phyloP scores from a whole-genome alignment of 2,888 invertebrate genomes.

The Azorinus chamasolen region DNA sequence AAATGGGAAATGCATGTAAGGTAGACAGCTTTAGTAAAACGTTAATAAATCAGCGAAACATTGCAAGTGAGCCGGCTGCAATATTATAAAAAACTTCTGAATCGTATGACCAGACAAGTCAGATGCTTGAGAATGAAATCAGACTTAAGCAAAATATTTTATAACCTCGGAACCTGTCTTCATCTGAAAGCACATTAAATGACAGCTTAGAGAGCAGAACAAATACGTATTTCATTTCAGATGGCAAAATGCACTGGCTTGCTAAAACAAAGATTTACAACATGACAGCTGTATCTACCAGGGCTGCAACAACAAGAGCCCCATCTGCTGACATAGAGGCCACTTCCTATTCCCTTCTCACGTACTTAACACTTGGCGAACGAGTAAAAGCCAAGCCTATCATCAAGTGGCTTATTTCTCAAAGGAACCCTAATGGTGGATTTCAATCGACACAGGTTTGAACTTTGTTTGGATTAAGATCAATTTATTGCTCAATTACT shows the following conservation, averaged over 20 bases:
- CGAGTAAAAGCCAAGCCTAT: slow-evolving; percentile 65
- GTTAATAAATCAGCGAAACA: too few species aligned
- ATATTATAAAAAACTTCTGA: too few species aligned
- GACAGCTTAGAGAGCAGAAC: too few species aligned
- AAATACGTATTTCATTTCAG: slow-evolving; percentile 17
- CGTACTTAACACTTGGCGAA: slow-evolving; percentile 62
- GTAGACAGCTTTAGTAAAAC: too few species aligned
- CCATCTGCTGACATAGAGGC: slow-evolving; percentile 73
- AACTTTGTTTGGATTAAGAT: not conserved
- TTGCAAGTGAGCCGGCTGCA: too few species aligned
- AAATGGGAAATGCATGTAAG: too few species aligned
- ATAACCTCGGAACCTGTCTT: too few species aligned
- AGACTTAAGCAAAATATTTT: too few species aligned
- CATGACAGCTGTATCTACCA: not conserved
- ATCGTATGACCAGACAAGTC: too few species aligned
- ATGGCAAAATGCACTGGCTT: slow-evolving; percentile 49
- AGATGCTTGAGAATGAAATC: too few species aligned
- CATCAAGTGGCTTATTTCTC: slow-evolving; percentile 77
- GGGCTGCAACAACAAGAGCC: not conserved
- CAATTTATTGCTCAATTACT: too few species aligned
- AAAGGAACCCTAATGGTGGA: slow-evolving; percentile 78
- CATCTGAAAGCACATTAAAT: too few species aligned
- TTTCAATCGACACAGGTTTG: slow-evolving; percentile 83
- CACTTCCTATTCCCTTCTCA: slow-evolving; percentile 80
- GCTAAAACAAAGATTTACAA: not conserved